Conservation (phyloP, 2,797 vertebrate genomes). For the Pangasius krempfi region DNA sequence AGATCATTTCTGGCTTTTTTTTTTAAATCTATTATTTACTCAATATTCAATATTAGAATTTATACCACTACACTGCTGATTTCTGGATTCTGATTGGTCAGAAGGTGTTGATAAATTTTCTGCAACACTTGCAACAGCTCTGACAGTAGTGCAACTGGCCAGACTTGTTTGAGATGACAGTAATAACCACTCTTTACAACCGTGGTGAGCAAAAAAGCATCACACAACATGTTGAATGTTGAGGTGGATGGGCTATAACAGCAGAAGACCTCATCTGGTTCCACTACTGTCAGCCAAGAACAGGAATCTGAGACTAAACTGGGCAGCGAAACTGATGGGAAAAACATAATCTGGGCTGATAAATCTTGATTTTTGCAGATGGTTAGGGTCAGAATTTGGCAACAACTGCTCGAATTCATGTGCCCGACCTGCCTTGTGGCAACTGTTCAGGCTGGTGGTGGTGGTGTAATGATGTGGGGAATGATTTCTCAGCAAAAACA, state of each 20-base stretch:
- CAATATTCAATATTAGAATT: neutral
- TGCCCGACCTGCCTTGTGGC: neutral
- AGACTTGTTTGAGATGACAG: neutral
- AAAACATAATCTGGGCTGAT: neutral
- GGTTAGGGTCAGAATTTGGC: neutral
- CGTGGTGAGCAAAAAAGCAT: neutral
- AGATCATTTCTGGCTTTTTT: neutral
- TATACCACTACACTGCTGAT: neutral
- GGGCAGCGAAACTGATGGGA: neutral
- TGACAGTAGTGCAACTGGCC: too few relatives aligned
- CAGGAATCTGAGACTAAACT: neutral
- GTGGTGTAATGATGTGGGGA: neutral
- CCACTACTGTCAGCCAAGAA: neutral
- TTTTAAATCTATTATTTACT: neutral
- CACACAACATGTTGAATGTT: neutral
- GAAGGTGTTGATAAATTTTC: neutral
- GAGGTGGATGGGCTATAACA: neutral
- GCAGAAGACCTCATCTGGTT: neutral
- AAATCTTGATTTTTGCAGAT: neutral
- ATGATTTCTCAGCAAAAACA: neutral
- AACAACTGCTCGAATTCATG: neutral
- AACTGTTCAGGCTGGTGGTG: neutral
- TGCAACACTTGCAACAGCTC: neutral
- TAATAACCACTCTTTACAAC: neutral
- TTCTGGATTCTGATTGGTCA: neutral